These are phyloP conservation scores for Heliornis fulica DNA, from an alignment of 2,113 vertebrate species.

Conservation along the genomic window DNA sequence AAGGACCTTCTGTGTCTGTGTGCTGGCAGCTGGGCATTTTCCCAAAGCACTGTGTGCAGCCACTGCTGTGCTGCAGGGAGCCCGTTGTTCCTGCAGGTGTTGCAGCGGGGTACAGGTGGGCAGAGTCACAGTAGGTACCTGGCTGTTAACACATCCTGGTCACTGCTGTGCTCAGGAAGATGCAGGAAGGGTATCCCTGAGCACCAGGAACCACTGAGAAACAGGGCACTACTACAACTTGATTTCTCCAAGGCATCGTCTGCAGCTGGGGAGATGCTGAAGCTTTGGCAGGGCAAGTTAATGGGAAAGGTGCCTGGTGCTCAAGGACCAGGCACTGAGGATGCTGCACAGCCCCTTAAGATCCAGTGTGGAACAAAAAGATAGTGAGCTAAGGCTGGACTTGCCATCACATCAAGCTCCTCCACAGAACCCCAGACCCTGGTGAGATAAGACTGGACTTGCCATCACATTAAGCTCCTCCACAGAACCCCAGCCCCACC, in stretches of 20 bases:
- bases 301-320: neutral
- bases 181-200: neutral
- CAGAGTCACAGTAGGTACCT: neutral
- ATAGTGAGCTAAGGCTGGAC: neutral
- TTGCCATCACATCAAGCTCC: neutral
- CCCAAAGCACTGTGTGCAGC: neutral
- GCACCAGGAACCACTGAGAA: neutral
- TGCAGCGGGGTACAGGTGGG: neutral
- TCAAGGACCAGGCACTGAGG: neutral
- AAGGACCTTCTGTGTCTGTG: neutral
- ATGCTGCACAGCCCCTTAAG: neutral
- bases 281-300: neutral
- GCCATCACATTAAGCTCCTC: neutral
- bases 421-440: neutral
- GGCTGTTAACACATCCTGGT: neutral
- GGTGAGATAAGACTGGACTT: neutral
- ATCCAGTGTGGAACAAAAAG: neutral
- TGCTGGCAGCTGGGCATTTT: neutral
- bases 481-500: neutral
- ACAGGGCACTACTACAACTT: neutral
- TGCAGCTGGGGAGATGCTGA: neutral
- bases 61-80: neutral
- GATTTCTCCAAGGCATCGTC: neutral
- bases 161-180: neutral
- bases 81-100: accelerated